Evolutionary conservation across 2,797 vertebrate species (phyloP), one percentile per base, ranked within the genome.

Genomic region (Acrossocheilus fasciatus): DNA sequence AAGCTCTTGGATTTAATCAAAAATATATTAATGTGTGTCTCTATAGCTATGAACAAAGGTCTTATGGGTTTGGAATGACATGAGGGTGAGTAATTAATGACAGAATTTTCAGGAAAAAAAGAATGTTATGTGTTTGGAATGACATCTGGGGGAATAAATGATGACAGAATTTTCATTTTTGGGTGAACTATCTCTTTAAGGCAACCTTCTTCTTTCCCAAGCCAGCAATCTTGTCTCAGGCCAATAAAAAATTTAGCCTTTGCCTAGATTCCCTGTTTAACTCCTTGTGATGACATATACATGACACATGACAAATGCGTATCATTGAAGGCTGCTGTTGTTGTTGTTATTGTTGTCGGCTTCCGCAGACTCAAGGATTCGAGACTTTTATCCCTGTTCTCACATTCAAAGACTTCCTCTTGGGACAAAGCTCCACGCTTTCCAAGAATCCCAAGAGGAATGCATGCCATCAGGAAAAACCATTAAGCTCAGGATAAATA

Each of bases 391-490:
- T 41, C 64, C 45, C 7, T 0, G 10, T 88, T 81, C 64, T 84
- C 57, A 79, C 75, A 80, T 74, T 52, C 62, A 45, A 64, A 81
- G 7, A 47, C 66, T 86, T 86, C 74, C 80, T 83, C 66, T 34
- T 17, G 54, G 50, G 69, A 77, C 83, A 88, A 45, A 43, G 36
- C 30, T 18, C 8, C 47, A 79, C 12, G 8, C 50, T 84, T 79
- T 62, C 82, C 74, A 80, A 36, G 74, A 88, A 86, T 86, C 52
- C 77, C 84, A 62, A 45, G 68, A 79, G 84, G 36, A 70, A 43
- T 0, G 1, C 50, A 80, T 50, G 41, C 41, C 84, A 81, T 86
- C 52, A 81, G 84, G 84, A 43, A 73, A 72, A 73, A 62, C 54
- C 12, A 80, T 86, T 86, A 34, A 39, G 52, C 34, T 12, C 30